A percentile compares a stretch with the other conserved stretches of the same genome.
Conservation (phyloP, 2,113 vertebrate genomes). For the Notechis scutatus region DNA sequence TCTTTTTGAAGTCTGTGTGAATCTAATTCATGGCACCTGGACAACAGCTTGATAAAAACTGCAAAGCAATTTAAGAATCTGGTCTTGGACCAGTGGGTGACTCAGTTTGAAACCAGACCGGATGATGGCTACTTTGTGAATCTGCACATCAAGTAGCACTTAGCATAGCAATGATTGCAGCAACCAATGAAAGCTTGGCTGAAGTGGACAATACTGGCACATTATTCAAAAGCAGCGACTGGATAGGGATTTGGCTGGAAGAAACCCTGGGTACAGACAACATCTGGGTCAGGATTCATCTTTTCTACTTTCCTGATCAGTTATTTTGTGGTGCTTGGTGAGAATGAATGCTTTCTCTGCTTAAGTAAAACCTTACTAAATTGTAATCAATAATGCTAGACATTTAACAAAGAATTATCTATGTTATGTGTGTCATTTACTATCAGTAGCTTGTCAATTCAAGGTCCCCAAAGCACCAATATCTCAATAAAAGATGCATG, state of each 20-base stretch:
- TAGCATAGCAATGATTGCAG: background rate
- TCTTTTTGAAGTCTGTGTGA: background rate
- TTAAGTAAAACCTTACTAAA: background rate
- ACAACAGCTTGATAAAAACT: background rate
- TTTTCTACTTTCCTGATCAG: background rate
- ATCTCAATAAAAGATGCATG: background rate
- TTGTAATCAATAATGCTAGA: background rate
- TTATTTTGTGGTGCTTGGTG: background rate
- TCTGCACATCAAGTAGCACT: background rate
- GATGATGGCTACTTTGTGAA: background rate
- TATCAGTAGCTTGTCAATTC: background rate
- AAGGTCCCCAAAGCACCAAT: background rate
- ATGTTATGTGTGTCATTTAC: background rate
- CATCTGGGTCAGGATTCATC: background rate
- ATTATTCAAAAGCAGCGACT: background rate
- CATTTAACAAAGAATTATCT: background rate
- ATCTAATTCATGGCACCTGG: background rate
- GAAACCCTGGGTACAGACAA: background rate
- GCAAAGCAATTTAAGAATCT: background rate
- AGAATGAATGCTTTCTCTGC: background rate
- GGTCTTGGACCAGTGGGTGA: background rate
- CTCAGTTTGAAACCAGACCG: background rate
- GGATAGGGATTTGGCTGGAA: background rate
- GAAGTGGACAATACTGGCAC: background rate
- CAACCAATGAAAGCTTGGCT: background rate